Evolutionary conservation across 2,797 vertebrate species (phyloP).

Genomic region (Gila robusta): DNA sequence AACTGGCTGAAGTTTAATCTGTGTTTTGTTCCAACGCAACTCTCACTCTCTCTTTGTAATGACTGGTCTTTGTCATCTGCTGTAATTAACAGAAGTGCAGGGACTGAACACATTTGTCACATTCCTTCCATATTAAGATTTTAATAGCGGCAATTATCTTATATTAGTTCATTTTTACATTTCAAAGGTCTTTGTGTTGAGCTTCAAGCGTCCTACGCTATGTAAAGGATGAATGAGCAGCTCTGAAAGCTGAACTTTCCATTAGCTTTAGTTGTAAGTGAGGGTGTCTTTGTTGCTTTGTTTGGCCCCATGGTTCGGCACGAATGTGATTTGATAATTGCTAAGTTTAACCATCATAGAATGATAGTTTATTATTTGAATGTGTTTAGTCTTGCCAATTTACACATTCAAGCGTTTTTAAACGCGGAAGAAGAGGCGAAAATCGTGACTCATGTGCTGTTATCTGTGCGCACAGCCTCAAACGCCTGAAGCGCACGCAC

Average conservation of each 20-base stretch:
- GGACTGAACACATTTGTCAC: constrained; percentile 12
- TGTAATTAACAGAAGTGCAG: constrained; percentile 24
- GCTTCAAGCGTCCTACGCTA: background rate
- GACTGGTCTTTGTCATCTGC: constrained; percentile 23
- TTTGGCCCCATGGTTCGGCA: too few species aligned
- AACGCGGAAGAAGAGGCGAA: too few species aligned
- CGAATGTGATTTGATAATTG: too few species aligned
- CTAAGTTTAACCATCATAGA: too few species aligned
- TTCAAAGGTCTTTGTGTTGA: constrained; percentile 44
- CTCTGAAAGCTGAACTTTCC: background rate
- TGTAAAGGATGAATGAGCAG: background rate
- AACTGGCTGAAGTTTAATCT: constrained; percentile 70
- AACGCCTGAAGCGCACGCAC: too few species aligned
- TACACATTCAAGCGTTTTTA: too few species aligned
- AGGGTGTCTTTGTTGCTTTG: background rate
- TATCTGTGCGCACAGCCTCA: too few species aligned
- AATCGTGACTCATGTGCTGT: too few species aligned
- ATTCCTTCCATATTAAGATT: constrained; percentile 26
- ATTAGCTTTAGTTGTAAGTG: background rate
- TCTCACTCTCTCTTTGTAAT: constrained; percentile 18
- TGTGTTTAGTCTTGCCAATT: too few species aligned
- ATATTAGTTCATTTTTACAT: constrained; percentile 3
- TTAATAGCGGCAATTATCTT: constrained; percentile 46
- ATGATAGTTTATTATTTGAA: too few species aligned
- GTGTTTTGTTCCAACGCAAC: constrained; percentile 63